phyloP scores from a whole-genome alignment of 1,140 invertebrate genomes.

The Oryctes rhinoceros region DNA sequence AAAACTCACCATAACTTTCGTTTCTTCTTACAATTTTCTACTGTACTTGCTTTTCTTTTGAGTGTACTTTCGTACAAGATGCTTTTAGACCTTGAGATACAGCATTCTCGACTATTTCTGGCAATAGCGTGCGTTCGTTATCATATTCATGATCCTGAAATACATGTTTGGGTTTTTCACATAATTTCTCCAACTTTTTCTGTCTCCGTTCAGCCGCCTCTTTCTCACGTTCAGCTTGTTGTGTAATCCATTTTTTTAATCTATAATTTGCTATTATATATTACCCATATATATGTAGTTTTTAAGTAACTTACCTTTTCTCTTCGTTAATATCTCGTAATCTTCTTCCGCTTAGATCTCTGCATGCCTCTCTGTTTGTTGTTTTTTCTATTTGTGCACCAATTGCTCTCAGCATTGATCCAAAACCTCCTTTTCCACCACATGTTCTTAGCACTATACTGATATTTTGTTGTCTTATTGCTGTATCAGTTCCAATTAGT shows the following conservation, averaged over 20 bases:
- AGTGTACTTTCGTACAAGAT: conserved; percentile 49
- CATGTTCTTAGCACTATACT: conserved; percentile 65
- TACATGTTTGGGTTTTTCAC: conserved; percentile 80
- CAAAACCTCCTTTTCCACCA: conserved; percentile 89
- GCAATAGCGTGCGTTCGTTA: conserved; percentile 75
- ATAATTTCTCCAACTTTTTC: conserved; percentile 80
- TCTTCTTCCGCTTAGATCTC: conserved; percentile 92
- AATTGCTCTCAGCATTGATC: conserved; percentile 95
- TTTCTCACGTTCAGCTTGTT: conserved; percentile 80
- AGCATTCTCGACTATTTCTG: conserved; percentile 83
- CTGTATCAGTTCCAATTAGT: conserved; percentile 52
- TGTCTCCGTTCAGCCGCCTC: conserved; percentile 79
- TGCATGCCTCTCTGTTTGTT: conserved; percentile 95
- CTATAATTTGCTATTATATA: conserved; percentile 43
- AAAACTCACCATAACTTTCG: conserved; percentile 62
- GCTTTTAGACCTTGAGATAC: conserved; percentile 77
- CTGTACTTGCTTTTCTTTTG: conserved; percentile 62
- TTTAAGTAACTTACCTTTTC: conserved; percentile 68
- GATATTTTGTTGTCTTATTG: conserved; percentile 45
- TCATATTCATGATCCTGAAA: conserved; percentile 85
- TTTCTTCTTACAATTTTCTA: conserved; percentile 58
- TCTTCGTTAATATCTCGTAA: conserved; percentile 97
- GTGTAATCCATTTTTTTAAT: conserved; percentile 88
- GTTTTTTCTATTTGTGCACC: conserved; percentile 99
- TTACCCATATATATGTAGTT: not conserved